Base-by-base conservation (phyloP, 2,797 vertebrate genomes). In the Tangara arthus region DNA sequence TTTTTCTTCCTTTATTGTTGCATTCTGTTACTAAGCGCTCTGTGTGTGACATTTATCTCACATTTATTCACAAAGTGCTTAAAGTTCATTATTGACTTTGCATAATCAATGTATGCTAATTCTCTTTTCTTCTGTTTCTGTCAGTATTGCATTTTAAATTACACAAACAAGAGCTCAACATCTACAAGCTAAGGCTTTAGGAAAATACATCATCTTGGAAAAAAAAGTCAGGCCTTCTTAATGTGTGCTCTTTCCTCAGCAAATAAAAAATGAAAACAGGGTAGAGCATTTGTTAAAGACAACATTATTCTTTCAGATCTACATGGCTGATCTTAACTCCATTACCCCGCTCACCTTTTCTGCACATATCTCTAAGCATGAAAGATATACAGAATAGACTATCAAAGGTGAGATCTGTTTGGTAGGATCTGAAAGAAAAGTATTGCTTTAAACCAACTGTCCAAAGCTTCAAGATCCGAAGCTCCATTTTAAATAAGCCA, bases 221-320 rank as follows among this genome's bases (percentile, higher is more conserved):
- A 77, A 77, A 64, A 65, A 85, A 81, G 15, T 17, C 34, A 27
- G 12, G 7, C 26, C 11, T 59, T 72, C 52, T 59, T 76, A 81
- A 60, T 11, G 7, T 35, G 46, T 24, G 5, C n/a, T 72, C 6
- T 70, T 94, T 76, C n/a, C 64, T 90, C 2, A 0, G 30, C 39
- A 28, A 82, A 49, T 34, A 24, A 82, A 55, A 83, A 42, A 78
- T 60, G 13, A 30, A 42, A 76, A 60, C 28, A 34, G 28, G 9
- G 9, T 34, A 30, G 63, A 82, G 21, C 35, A 57, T 94, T 87
- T 88, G 19, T 70, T 92, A 90, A 89, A 83, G 49, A 53, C 37
- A 81, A 72, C 37, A 64, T 88, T 94, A 94, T 91, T 86, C 86
- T 88, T 95, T 95, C 71, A 89, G 59, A 92, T 90, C 44, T 78